Evolutionary conservation across 2,797 vertebrate genomes (phyloP).

Genomic region (Semaprochilodus insignis): DNA sequence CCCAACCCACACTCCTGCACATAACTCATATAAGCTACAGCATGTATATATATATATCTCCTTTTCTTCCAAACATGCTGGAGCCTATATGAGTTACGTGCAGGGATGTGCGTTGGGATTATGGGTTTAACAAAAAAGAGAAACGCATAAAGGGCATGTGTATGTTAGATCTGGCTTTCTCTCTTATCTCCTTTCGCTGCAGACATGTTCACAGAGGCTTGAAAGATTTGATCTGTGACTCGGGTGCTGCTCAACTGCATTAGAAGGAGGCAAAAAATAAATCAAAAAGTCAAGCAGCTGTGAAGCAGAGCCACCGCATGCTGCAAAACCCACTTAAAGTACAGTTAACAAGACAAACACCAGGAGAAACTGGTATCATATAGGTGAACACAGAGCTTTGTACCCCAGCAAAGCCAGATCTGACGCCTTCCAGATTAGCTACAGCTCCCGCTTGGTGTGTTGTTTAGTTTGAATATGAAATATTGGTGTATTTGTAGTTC

Average conservation of each 20-base stretch:
- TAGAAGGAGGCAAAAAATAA: slow-evolving; percentile 43
- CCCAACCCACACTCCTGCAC: background rate
- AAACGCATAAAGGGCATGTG: background rate
- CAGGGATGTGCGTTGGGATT: no score
- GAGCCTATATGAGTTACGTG: no score
- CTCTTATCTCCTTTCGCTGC: slow-evolving; percentile 35
- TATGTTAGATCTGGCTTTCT: slow-evolving; percentile 4
- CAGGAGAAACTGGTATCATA: background rate
- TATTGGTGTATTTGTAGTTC: no score
- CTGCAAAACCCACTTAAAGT: slow-evolving; percentile 21
- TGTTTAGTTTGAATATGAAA: background rate
- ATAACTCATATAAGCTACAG: background rate
- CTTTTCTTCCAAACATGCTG: no score
- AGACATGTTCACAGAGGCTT: slow-evolving; percentile 35
- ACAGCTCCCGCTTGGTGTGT: no score
- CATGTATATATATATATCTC: background rate
- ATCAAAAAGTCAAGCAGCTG: slow-evolving; percentile 39
- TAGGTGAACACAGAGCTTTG: background rate
- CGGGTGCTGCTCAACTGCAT: slow-evolving; percentile 33
- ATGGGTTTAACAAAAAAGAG: background rate
- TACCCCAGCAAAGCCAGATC: background rate
- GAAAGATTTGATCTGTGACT: slow-evolving; percentile 40
- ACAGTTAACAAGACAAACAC: slow-evolving; percentile 2
- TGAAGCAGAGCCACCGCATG: slow-evolving; percentile 34
- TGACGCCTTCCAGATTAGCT: background rate